A percentile compares a stretch with the other conserved stretches of the same genome.
Evolutionary conservation across 2,113 vertebrate genomes (phyloP).

Genomic region (Macrotis lagotis): DNA sequence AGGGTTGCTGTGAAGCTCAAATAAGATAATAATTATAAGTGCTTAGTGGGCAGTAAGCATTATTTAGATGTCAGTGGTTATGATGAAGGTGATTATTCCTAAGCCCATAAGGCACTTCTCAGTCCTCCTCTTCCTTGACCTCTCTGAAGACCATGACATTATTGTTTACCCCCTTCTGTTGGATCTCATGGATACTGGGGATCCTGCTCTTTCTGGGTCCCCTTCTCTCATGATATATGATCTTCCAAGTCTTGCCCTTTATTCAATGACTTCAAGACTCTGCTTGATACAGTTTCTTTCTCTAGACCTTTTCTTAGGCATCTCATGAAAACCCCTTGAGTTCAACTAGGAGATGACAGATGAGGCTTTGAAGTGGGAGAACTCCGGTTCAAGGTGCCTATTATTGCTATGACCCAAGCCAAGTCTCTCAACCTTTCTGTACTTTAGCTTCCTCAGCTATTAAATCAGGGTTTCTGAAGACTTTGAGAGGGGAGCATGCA

Average conservation of each 20-base stretch:
- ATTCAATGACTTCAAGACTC: neutral
- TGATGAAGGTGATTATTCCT: neutral
- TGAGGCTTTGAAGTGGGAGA: too few species aligned
- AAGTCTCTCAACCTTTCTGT: neutral
- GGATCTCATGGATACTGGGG: neutral
- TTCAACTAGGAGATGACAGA: neutral
- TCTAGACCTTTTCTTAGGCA: neutral
- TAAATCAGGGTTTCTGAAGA: neutral
- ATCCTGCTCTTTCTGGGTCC: too few species aligned
- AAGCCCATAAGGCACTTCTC: neutral
- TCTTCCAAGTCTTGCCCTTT: neutral
- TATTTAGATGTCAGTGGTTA: too few species aligned
- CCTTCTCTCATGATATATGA: neutral
- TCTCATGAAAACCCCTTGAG: neutral
- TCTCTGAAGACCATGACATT: neutral
- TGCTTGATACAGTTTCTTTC: neutral
- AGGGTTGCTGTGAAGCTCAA: neutral
- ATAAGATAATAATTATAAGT: neutral
- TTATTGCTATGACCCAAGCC: neutral
- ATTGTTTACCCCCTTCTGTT: neutral
- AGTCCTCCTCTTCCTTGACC: neutral
- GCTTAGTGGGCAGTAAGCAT: too few species aligned
- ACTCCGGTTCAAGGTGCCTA: neutral
- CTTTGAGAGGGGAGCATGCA: neutral
- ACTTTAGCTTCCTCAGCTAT: neutral